Evolutionary conservation across 2,888 invertebrate species (phyloP), one percentile per base, ranked within the genome.

Genomic region (Cantharis nigra): DNA sequence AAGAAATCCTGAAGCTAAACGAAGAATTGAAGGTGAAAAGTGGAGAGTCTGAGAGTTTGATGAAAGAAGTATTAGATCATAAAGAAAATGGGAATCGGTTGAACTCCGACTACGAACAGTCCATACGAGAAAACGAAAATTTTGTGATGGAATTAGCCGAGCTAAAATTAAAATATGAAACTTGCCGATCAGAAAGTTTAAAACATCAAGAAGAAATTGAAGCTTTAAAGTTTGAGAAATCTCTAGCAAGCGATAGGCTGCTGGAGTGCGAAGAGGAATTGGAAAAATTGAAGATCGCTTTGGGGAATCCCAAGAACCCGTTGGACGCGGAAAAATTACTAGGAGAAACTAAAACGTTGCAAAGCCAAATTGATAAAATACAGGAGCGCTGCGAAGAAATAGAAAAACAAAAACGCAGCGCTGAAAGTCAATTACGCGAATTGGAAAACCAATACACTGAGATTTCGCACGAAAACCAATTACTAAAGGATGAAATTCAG

Each of bases 401-500:
- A 74, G 82, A 81, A 26, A 83, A 83, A 9, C 65, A 76, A n/a
- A 74, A 85, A 71, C 82, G 82, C 72, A 83, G 82, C 62, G 74
- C 84, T 10, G 84, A 86, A 80, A 78, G 72, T 3, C 86, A 87
- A 78, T 80, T 88, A 67, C 75, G 49, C 10, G 87, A 87, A 73
- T 69, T 86, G 16, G 88, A 88, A 76, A 79, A 83, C 20, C 87
- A 87, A 23, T 86, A 86, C 63, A 85, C 78, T 67, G 88, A 88
- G 76, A 75, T 88, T 10, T 62, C 82, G 63, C 86, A 87, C 80
- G 88, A 88, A 76, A 86, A 85, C 67, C 87, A 88, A 76, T 81
- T 88, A 4, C 80, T 88, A 3, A 83, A 84, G 62, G 88, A 88
- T 74, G 88, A 88, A 81, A 82, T 88, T 13, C 85, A 87, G 71